Evolutionary conservation across 1,140 invertebrate species (phyloP).

Genomic region (Condylostylus longicornis): DNA sequence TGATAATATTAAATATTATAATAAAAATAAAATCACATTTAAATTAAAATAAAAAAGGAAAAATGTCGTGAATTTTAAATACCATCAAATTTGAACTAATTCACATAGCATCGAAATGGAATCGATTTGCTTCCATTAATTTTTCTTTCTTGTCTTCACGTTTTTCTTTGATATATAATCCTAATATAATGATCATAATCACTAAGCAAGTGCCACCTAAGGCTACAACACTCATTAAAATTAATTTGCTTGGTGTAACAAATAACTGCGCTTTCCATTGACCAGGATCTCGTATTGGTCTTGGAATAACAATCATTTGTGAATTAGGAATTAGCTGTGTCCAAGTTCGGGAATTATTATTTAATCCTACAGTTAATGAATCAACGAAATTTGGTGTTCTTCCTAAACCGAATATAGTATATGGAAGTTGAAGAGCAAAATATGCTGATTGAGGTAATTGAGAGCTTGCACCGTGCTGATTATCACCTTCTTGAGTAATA

Average conservation of each 20-base stretch:
- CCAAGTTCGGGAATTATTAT: slow-evolving; percentile 53
- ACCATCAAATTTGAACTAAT: too few species aligned
- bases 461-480: slow-evolving; percentile 56
- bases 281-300: slow-evolving; percentile 56
- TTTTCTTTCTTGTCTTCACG: slow-evolving; percentile 81
- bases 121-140: slow-evolving; percentile 71
- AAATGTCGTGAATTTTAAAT: too few species aligned
- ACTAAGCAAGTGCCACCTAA: slow-evolving; percentile 74
- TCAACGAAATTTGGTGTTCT: slow-evolving; percentile 96
- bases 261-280: slow-evolving; percentile 89
- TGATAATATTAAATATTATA: too few species aligned
- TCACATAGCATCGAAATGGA: slow-evolving; percentile 68
- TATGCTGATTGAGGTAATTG: slow-evolving; percentile 89
- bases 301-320: slow-evolving; percentile 89
- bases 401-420: slow-evolving; percentile 87
- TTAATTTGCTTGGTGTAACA: slow-evolving; percentile 88
- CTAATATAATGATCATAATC: slow-evolving; percentile 68
- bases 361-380: slow-evolving; percentile 67
- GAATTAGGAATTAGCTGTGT: slow-evolving; percentile 94
- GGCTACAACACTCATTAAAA: slow-evolving; percentile 79
- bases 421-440: slow-evolving; percentile 82
- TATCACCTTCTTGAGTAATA: slow-evolving; percentile 64
- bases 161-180: slow-evolving; percentile 87
- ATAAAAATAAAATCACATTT: too few species aligned
- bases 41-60: too few species aligned